Evolutionary conservation across 2,113 vertebrate genomes (phyloP).

Genomic region (Garra rufa): DNA sequence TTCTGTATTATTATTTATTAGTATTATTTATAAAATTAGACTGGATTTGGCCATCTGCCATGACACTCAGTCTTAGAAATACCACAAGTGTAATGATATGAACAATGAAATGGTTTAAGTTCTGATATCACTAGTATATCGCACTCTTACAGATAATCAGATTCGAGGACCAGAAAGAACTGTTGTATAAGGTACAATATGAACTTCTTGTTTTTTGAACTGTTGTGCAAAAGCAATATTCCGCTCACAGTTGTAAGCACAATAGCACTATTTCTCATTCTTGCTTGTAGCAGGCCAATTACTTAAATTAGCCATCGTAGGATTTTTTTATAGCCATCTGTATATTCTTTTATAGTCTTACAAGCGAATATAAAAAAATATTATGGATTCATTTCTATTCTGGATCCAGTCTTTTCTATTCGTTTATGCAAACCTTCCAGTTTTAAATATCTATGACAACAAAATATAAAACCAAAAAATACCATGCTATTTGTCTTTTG

Average conservation of each 20-base stretch:
- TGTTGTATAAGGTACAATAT: too few species aligned
- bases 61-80: too few species aligned
- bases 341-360: not conserved
- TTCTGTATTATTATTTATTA: too few species aligned
- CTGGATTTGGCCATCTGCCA: too few species aligned
- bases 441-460: not conserved
- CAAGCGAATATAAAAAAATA: not conserved
- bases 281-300: not conserved
- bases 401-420: not conserved
- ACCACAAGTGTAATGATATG: too few species aligned
- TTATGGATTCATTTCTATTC: not conserved
- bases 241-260: not conserved
- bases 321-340: not conserved
- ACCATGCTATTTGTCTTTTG: fast-evolving
- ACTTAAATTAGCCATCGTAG: not conserved
- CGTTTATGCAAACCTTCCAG: not conserved
- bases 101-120: too few species aligned
- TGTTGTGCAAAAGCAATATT: not conserved
- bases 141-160: too few species aligned
- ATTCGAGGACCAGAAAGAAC: too few species aligned
- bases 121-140: too few species aligned
- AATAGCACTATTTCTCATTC: not conserved
- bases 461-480: not conserved
- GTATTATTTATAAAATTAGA: too few species aligned
- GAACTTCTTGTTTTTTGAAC: too few species aligned